Base-by-base conservation (phyloP, 2,888 invertebrate genomes). In the Tachina lurida region DNA sequence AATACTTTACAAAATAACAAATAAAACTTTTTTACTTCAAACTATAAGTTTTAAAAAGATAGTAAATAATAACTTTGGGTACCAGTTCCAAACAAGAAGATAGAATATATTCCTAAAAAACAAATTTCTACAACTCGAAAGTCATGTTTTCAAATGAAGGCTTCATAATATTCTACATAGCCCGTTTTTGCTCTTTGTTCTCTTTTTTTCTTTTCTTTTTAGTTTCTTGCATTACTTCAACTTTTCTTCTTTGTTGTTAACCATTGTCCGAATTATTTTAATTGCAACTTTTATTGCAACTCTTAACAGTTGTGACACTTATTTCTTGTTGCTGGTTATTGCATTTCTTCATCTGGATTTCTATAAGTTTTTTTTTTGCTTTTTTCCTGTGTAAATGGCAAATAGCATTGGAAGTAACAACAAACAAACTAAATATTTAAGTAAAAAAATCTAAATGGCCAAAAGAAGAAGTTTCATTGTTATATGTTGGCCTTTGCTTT, bases 231-330 rank as follows among this genome's bases (percentile, higher is more conserved):
- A 39, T 62, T 63, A 63, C 31, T 47, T 67, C 54, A 73, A 63
- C 12, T 65, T 62, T 31, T 9, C 22, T 63, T 73, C 77, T 85
- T 87, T 87, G 87, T 87, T 84, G 74, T 70, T 73, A 87, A 87
- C 87, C 88, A 87, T 87, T 88, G 88, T 88, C 87, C 86, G 86
- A 88, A 88, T 88, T 88, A 88, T 88, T 88, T 88, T 88, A 88
- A 88, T 88, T 88, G 88, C 88, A 81, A 80, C 73, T 81, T 80
- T 68, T 78, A 70, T 75, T 81, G 75, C 68, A 82, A 84, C 58
- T 81, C 77, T 85, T 82, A 85, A 58, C 77, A 78, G 74, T 78
- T 85, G 85, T 82, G 81, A 78, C 78, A 85, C 70, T 81, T 78
- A 62, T 77, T 81, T 73, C 22, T 63, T 71, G 43, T 65, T 63